Evolutionary conservation across 2,113 vertebrate genomes (phyloP).

Genomic region (Scophthalmus maximus): DNA sequence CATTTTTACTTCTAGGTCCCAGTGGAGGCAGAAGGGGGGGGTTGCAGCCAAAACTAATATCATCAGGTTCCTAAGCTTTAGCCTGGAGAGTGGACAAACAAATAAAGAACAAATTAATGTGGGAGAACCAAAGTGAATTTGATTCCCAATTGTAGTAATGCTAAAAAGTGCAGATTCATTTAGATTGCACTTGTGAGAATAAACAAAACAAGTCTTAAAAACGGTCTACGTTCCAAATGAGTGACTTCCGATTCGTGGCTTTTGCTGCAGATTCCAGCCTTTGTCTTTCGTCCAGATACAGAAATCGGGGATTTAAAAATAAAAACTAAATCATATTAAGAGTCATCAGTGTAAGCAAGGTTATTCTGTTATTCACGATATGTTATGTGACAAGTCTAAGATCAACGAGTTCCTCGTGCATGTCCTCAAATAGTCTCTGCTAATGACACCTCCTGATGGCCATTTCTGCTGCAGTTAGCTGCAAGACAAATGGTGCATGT

Average conservation of each 20-base stretch:
- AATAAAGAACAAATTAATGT: conserved; percentile 63
- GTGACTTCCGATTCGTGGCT: background rate
- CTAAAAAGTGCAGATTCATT: conserved; percentile 33
- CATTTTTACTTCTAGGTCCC: conserved; percentile 54
- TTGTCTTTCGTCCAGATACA: background rate
- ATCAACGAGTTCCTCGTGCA: conserved; percentile 30
- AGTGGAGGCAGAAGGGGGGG: conserved; percentile 45
- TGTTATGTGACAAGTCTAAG: conserved; percentile 6
- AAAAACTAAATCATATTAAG: conserved; percentile 18
- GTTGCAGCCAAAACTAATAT: conserved; percentile 72
- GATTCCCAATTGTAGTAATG: conserved; percentile 48
- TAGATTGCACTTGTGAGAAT: conserved; percentile 12
- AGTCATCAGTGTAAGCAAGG: conserved; percentile 9
- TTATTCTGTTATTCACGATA: conserved; percentile 18
- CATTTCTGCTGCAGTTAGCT: background rate
- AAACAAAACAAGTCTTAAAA: conserved; percentile 16
- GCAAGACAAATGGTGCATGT: background rate
- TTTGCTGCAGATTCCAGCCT: background rate
- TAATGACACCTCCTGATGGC: conserved; percentile 16
- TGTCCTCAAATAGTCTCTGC: conserved; percentile 25
- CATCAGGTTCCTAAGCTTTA: conserved; percentile 59
- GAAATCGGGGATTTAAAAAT: conserved; percentile 27
- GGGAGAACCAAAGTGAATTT: conserved; percentile 53
- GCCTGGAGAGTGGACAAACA: conserved; percentile 63
- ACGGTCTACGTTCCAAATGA: background rate